Evolutionary conservation across 2,113 vertebrate genomes (phyloP).

Genomic region (Hypanus sabinus): DNA sequence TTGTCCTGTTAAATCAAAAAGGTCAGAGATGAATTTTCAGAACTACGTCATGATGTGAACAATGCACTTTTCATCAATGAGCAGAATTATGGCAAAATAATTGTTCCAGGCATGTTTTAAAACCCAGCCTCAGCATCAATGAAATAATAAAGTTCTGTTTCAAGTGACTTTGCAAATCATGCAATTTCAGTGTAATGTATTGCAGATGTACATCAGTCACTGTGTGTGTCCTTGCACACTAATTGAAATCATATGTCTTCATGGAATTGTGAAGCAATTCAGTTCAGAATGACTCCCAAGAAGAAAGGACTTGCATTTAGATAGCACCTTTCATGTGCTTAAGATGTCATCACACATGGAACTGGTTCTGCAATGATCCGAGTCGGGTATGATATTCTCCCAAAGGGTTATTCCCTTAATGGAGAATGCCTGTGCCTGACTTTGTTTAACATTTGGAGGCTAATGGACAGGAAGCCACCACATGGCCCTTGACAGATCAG

Average conservation of each 20-base stretch:
- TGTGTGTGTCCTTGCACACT: slow-evolving; percentile 17
- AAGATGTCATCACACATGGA: not conserved
- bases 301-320: slow-evolving; percentile 9
- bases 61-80: not conserved
- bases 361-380: too few relatives aligned
- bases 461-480: too few relatives aligned
- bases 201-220: not conserved
- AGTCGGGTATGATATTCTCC: too few relatives aligned
- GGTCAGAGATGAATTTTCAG: not conserved
- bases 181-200: slow-evolving; percentile 1
- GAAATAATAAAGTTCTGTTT: slow-evolving; percentile 21
- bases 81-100: slow-evolving; percentile 1
- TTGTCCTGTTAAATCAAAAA: not conserved
- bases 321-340: not conserved
- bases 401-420: too few relatives aligned
- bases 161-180: slow-evolving; percentile 16
- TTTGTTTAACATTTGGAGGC: too few relatives aligned
- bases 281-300: not conserved
- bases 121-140: not conserved
- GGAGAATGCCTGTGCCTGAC: too few relatives aligned
- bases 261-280: not conserved
- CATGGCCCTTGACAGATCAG: too few relatives aligned
- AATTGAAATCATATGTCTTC: slow-evolving; percentile 31
- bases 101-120: not conserved
- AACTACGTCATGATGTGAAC: not conserved